A percentile compares a stretch with the other conserved stretches of the same genome.
Evolutionary conservation across 2,888 invertebrate genomes (phyloP).

Genomic region (Geotrupes spiniger): DNA sequence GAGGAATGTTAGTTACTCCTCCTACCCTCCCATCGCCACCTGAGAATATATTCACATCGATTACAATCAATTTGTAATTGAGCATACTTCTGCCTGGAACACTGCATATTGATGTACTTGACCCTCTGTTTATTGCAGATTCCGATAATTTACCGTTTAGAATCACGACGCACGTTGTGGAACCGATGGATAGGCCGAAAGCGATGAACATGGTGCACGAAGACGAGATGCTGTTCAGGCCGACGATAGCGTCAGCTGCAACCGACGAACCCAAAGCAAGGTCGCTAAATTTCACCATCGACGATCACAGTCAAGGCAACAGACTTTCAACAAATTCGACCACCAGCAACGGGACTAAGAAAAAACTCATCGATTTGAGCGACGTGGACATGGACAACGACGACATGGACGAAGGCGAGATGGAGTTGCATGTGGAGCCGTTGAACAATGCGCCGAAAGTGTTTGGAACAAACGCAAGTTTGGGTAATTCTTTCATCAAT

Average conservation of each 20-base stretch:
- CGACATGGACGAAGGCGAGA: conserved; percentile 51
- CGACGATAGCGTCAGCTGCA: conserved; percentile 19
- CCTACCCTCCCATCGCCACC: too few species aligned
- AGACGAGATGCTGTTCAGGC: conserved; percentile 32
- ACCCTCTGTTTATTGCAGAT: too few species aligned
- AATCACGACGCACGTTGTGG: conserved; percentile 33
- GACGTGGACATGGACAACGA: conserved; percentile 74
- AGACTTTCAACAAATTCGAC: conserved; percentile 32
- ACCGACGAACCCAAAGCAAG: conserved; percentile 40
- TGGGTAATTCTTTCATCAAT: too few species aligned
- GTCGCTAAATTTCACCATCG: conserved; percentile 44
- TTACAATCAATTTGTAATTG: too few species aligned
- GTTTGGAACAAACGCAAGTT: too few species aligned
- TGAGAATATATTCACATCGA: too few species aligned
- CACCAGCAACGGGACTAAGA: conserved; percentile 19
- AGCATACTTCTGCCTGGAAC: too few species aligned
- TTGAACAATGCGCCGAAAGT: not conserved
- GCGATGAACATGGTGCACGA: conserved; percentile 42
- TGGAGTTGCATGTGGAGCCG: conserved; percentile 18
- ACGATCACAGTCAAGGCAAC: conserved; percentile 37
- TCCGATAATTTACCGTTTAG: too few species aligned
- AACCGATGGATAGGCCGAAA: conserved; percentile 33
- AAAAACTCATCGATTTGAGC: conserved; percentile 61
- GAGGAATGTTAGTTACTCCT: too few species aligned
- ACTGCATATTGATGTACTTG: too few species aligned